These are phyloP conservation scores for Lethrus apterus DNA, from an alignment of 1,140 invertebrate genomes.

Conservation along the genomic window DNA sequence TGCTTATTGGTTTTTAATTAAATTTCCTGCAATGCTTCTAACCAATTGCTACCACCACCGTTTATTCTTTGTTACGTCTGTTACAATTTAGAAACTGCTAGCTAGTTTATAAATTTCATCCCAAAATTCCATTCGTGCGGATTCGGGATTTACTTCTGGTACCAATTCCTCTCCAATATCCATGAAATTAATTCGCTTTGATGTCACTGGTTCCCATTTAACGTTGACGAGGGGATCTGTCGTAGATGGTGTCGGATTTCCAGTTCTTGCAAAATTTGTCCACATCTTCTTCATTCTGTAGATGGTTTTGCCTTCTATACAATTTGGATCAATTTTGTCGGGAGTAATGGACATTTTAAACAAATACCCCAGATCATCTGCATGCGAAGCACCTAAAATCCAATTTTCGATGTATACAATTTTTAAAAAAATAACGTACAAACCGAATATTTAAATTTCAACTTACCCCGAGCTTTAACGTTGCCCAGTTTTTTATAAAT, in stretches of 20 bases:
- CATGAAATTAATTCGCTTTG: slow-evolving; percentile 45
- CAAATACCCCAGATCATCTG: slow-evolving; percentile 57
- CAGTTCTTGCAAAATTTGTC: slow-evolving; percentile 48
- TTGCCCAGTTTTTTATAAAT: slow-evolving; percentile 40
- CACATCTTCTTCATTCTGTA: slow-evolving; percentile 49
- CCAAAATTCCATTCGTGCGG: slow-evolving; percentile 41
- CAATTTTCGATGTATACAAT: not conserved
- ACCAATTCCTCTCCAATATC: slow-evolving; percentile 43
- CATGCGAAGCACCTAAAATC: slow-evolving; percentile 47
- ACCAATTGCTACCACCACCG: no score
- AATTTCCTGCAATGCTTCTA: no score
- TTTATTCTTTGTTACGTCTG: no score
- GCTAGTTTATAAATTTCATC: slow-evolving; percentile 22
- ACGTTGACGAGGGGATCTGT: slow-evolving; percentile 36
- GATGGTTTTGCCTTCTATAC: slow-evolving; percentile 34
- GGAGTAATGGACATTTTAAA: slow-evolving; percentile 46
- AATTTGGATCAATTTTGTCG: slow-evolving; percentile 36
- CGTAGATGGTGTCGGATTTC: slow-evolving; percentile 41
- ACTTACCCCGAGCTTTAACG: slow-evolving; percentile 7
- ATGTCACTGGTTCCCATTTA: slow-evolving; percentile 44
- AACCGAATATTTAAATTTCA: not conserved
- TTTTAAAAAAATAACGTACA: not conserved
- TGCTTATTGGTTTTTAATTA: no score
- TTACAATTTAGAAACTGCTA: slow-evolving; percentile 19
- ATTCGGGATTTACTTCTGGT: slow-evolving; percentile 36